Evolutionary conservation across 2,113 vertebrate genomes (phyloP).

Genomic region (Cairina moschata): DNA sequence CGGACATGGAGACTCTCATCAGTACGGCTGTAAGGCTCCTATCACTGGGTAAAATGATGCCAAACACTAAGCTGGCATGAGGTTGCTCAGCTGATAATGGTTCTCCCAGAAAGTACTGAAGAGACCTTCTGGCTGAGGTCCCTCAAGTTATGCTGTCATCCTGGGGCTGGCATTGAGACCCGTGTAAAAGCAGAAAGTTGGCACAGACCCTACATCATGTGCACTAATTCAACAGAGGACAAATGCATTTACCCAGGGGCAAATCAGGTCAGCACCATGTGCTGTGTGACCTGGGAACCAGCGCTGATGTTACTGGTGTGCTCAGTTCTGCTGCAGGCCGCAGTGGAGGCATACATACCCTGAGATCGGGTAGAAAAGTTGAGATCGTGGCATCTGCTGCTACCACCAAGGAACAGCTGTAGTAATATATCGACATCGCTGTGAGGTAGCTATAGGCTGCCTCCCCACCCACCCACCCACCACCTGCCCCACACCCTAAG

Average conservation of each 20-base stretch:
- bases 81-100: neutral
- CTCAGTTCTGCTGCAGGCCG: neutral
- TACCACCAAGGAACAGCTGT: neutral
- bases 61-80: neutral
- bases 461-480: no score
- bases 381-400: neutral
- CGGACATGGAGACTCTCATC: fast-evolving
- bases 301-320: neutral
- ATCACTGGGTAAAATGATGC: neutral
- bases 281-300: neutral
- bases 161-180: neutral
- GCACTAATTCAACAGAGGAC: neutral
- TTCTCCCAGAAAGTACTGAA: neutral
- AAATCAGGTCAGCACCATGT: neutral
- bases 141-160: neutral
- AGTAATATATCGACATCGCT: neutral
- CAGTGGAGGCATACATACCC: neutral
- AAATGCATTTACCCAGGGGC: neutral
- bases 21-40: neutral
- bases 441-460: neutral
- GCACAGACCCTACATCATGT: neutral
- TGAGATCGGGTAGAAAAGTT: neutral
- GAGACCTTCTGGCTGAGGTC: neutral
- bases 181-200: neutral
- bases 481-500: neutral